Evolutionary conservation across 2,888 invertebrate species (phyloP), one percentile per base, ranked within the genome.

Genomic region (Ecliptopera silaceata): DNA sequence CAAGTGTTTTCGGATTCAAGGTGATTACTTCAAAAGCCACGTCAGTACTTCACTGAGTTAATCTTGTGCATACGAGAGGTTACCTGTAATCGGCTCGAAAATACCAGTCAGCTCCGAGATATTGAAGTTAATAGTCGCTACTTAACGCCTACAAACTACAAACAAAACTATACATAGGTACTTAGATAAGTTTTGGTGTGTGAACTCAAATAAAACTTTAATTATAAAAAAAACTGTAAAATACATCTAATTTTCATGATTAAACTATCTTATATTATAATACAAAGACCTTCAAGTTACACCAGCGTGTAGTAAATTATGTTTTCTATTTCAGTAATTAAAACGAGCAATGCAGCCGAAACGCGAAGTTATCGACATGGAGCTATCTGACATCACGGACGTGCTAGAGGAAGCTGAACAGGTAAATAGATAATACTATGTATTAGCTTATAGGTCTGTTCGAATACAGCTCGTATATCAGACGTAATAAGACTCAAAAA

Each of bases 361-460:
- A 55, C 65, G 65, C 10, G 66, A 72, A 34, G 69, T 66, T 29
- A 61, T 63, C 20, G 61, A 59, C 48, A 77, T 80, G 82, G 77
- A 80, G 26, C 70, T 82, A 31, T 76, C 80, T 6, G 82, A 85
- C 51, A 67, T 79, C 22, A 65, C 69, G 4, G 69, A 72, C 32
- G 84, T 80, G 29, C 66, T 86, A 29, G 62, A 77, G 46, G 87
- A 89, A 64, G 70, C 85, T 3, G 74, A 86, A 75, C 71, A 84
- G 79, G 90, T 88, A 63, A 46, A 45, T 31, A 8, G 10, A 26
- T 26, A n/a, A n/a, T n/a, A n/a, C n/a, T n/a, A n/a, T n/a, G n/a
- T n/a, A n/a, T n/a, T n/a, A n/a, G n/a, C n/a, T n/a, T n/a, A n/a
- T n/a, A n/a, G n/a, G n/a, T n/a, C n/a, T n/a, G n/a, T n/a, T n/a